Base-by-base conservation (phyloP, 2,888 invertebrate species). In the Ochropleura plecta region DNA sequence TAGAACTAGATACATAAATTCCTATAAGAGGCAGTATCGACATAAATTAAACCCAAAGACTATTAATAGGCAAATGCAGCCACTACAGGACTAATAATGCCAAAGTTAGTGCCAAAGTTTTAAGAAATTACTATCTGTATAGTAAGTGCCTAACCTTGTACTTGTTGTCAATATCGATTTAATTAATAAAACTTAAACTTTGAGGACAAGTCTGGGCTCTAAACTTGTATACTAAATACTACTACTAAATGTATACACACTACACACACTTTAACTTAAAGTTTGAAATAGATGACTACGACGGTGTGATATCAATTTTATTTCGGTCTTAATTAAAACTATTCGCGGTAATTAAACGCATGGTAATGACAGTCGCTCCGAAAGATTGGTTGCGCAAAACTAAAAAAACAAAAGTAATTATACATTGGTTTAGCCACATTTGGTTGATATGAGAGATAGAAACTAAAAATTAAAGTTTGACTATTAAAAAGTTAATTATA, bases 51-150 rank as follows among this genome's bases (percentile, higher is more conserved):
- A 65, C 67, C 59, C 63, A 49, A 51, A 40, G 8, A 44, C 51
- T 72, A 67, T 76, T 68, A 59, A 74, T 75, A 73, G 70, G 70
- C 59, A 62, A 76, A 64, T 78, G 72, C 20, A 70, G 70, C 53
- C 64, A 64, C 69, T 65, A 53, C 60, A 77, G 70, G 16, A 64
- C 73, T 76, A 76, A 78, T 73, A 80, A 67, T 68, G 67, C 9
- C 70, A 48, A 79, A 79, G 74, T 79, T 79, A 86, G 78, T 62
- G 8, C 68, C 18, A 49, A 78, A 82, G 78, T 77, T 77, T 73
- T 77, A 71, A 60, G 16, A 74, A 80, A 74, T 79, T 70, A 74
- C 70, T 78, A 44, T 65, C 9, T 60, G 62, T 46, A 60, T 10
- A 73, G 46, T 77, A 53, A 78, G 42, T 78, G 70, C 62, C 49